A percentile compares a stretch with the other conserved stretches of the same genome.
phyloP scores from a whole-genome alignment of 2,888 invertebrate species.

The Cosmia pyralina region DNA sequence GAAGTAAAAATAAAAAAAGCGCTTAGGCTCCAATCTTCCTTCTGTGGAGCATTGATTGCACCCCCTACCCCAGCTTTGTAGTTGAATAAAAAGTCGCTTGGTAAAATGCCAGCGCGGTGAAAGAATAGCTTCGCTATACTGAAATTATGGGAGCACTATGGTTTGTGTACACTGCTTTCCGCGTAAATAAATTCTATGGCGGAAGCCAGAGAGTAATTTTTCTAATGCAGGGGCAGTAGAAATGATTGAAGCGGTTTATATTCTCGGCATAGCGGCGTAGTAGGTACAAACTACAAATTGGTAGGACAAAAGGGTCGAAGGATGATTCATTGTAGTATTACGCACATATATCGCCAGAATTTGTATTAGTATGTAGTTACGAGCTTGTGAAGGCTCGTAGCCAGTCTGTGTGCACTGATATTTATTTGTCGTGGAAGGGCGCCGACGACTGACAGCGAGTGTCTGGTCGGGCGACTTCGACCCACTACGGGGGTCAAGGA shows the following conservation, averaged over 20 bases:
- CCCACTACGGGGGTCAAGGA: slow-evolving; percentile 80
- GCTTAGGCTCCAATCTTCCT: slow-evolving; percentile 79
- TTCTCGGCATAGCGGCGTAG: slow-evolving; percentile 10
- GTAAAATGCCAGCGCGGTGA: slow-evolving; percentile 86
- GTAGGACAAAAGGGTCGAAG: slow-evolving; percentile 46
- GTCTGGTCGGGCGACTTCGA: slow-evolving; percentile 71
- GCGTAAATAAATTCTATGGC: slow-evolving; percentile 51
- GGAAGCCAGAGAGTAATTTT: slow-evolving; percentile 44
- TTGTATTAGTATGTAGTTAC: slow-evolving; percentile 53
- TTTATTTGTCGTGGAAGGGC: slow-evolving; percentile 77
- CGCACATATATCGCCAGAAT: slow-evolving; percentile 46
- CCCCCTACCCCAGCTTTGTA: slow-evolving; percentile 81
- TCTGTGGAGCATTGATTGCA: slow-evolving; percentile 85
- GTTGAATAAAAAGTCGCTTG: slow-evolving; percentile 86
- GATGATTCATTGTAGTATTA: slow-evolving; percentile 57
- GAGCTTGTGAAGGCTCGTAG: slow-evolving; percentile 49
- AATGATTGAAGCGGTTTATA: slow-evolving; percentile 22
- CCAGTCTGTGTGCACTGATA: slow-evolving; percentile 71
- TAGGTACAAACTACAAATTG: slow-evolving; percentile 23
- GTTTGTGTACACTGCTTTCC: slow-evolving; percentile 69
- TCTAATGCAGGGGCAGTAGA: slow-evolving; percentile 35
- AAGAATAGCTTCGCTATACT: slow-evolving; percentile 81
- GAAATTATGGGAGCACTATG: slow-evolving; percentile 79
- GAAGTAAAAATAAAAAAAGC: slow-evolving; percentile 76
- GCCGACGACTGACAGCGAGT: slow-evolving; percentile 73